Evolutionary conservation across 2,797 vertebrate species (phyloP).

Genomic region (Channa striata): DNA sequence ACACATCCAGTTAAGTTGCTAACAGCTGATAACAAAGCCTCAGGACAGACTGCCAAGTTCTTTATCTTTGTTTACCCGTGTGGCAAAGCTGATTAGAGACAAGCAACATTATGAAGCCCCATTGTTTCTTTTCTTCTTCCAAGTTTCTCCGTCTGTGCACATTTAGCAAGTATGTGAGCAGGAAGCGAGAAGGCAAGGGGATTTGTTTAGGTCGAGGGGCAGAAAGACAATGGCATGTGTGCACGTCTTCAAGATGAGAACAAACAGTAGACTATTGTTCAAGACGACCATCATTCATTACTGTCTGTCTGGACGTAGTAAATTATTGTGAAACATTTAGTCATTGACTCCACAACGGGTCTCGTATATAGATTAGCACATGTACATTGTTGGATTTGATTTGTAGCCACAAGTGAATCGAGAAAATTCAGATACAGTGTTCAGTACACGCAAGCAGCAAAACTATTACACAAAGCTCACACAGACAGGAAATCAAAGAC

Average conservation of each 20-base stretch:
- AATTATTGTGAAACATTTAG: slow-evolving; percentile 29
- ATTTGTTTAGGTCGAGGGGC: slow-evolving; percentile 59
- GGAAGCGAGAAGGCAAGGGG: slow-evolving; percentile 39
- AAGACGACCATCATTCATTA: slow-evolving; percentile 55
- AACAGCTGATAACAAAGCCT: slow-evolving; percentile 79
- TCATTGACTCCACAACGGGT: not conserved
- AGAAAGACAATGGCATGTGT: slow-evolving; percentile 65
- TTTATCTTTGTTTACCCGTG: slow-evolving; percentile 83
- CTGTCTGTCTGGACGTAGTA: slow-evolving; percentile 8
- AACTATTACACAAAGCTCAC: slow-evolving; percentile 50
- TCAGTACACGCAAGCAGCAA: slow-evolving; percentile 31
- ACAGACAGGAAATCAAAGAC: slow-evolving; percentile 75
- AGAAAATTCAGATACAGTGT: slow-evolving; percentile 17
- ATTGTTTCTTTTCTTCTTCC: slow-evolving; percentile 77
- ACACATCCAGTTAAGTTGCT: slow-evolving; percentile 75
- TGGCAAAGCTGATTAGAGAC: slow-evolving; percentile 85
- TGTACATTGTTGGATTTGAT: slow-evolving; percentile 43
- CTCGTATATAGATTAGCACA: not conserved
- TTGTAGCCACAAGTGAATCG: slow-evolving; percentile 26
- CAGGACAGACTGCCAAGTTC: slow-evolving; percentile 81
- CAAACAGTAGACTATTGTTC: slow-evolving; percentile 69
- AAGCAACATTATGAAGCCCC: slow-evolving; percentile 74
- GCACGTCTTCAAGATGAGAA: slow-evolving; percentile 59
- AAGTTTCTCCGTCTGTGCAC: slow-evolving; percentile 58
- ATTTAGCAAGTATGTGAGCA: slow-evolving; percentile 31